These are phyloP conservation scores for Muricea muricata DNA, from an alignment of 92 coral and sea anemone species.

Conservation along the genomic window DNA sequence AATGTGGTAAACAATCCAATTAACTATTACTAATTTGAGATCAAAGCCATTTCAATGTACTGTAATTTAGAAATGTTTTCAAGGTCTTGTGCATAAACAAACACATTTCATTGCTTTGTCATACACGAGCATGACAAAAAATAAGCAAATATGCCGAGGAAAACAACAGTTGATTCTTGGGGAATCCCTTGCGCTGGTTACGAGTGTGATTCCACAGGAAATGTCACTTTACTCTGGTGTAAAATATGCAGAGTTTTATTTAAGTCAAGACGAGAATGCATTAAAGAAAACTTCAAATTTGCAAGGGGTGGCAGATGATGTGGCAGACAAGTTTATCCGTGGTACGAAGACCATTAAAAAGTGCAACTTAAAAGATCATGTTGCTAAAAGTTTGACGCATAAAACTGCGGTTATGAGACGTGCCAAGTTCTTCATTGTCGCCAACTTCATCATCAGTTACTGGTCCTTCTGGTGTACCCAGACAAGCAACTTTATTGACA, in stretches of 20 bases:
- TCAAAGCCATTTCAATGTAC: neutral
- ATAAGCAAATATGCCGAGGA: slow-evolving; percentile 8
- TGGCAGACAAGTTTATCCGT: neutral
- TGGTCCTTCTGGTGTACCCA: slow-evolving; percentile 19
- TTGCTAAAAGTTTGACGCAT: slow-evolving; percentile 10
- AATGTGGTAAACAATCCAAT: neutral
- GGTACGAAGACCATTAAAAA: slow-evolving; percentile 1
- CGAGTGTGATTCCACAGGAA: slow-evolving; percentile 15
- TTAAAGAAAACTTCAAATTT: slow-evolving; percentile 8
- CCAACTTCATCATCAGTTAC: neutral
- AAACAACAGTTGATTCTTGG: slow-evolving; percentile 12
- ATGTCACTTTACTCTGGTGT: slow-evolving; percentile 14
- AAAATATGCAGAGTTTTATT: slow-evolving; percentile 1
- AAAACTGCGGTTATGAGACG: slow-evolving; percentile 8
- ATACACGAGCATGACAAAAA: slow-evolving; percentile 4
- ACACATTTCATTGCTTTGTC: neutral
- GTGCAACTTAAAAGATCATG: slow-evolving; percentile 13
- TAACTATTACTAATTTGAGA: neutral
- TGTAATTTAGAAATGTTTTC: neutral
- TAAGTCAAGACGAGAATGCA: neutral
- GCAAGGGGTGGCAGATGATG: neutral
- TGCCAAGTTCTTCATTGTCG: neutral
- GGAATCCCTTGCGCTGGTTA: slow-evolving; percentile 1
- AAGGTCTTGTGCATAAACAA: neutral
- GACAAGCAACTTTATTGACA: neutral